These are phyloP conservation scores for Didymodactylos carnosus DNA, from an alignment of 2,888 invertebrate species.

Conservation along the genomic window DNA sequence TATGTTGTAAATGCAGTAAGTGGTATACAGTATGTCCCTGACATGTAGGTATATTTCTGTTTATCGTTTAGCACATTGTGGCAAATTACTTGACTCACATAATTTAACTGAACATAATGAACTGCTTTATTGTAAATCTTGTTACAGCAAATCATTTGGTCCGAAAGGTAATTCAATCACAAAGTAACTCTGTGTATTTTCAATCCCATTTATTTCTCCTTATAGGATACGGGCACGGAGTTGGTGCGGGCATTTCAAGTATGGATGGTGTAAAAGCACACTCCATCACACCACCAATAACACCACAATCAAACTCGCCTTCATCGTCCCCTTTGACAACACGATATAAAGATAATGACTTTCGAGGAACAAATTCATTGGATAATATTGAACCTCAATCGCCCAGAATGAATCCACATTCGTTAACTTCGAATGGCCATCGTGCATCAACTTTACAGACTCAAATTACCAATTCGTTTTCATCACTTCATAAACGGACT, in stretches of 20 bases:
- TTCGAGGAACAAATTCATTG: background rate
- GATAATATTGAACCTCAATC: no score
- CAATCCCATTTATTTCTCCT: no score
- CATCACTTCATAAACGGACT: no score
- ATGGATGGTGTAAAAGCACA: no score
- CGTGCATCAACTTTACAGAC: no score
- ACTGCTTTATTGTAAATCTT: slow-evolving; percentile 1
- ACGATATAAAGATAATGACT: background rate
- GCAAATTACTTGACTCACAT: background rate
- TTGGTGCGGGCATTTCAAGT: no score
- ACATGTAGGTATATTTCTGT: background rate
- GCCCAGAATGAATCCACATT: no score
- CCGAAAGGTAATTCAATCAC: background rate
- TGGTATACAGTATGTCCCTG: background rate
- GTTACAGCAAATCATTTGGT: slow-evolving; percentile 2
- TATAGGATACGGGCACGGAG: no score
- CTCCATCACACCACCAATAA: background rate
- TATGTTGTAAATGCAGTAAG: slow-evolving; percentile 7
- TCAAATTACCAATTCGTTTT: no score
- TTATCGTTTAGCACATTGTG: background rate
- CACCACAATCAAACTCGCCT: background rate
- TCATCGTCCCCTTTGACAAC: background rate
- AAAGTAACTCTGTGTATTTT: background rate
- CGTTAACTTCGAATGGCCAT: no score
- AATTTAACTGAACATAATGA: slow-evolving; percentile 5